Percentiles rank a stretch among this genome's conserved stretches.
These are phyloP conservation scores for Erythrolamprus reginae DNA, from an alignment of 2,113 vertebrate genomes.

Conservation along the genomic window DNA sequence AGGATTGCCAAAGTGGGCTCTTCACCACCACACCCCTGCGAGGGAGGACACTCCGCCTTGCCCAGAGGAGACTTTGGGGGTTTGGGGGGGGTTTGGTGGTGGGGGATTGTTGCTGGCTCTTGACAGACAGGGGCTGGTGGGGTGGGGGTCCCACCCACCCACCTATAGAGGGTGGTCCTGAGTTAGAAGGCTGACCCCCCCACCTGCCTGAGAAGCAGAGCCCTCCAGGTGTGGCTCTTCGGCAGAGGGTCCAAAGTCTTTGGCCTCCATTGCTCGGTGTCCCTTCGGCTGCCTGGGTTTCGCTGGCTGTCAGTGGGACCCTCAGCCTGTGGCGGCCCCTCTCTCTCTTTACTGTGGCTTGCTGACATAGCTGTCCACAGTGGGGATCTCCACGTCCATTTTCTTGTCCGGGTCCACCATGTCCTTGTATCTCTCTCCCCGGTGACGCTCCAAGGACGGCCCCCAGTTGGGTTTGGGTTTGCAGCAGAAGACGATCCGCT, in stretches of 20 bases:
- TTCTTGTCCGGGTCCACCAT: constrained; percentile 39
- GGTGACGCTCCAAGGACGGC: constrained; percentile 81
- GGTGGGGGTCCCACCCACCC: no score
- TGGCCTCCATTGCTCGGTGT: constrained; percentile 51
- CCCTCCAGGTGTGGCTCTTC: background rate
- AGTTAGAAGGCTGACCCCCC: background rate
- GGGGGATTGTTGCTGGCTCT: background rate
- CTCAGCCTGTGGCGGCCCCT: background rate
- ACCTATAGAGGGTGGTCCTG: background rate
- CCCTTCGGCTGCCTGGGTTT: background rate
- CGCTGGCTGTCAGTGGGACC: background rate
- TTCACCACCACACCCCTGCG: background rate
- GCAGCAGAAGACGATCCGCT: constrained; percentile 78
- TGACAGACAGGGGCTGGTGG: background rate
- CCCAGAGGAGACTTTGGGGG: no score
- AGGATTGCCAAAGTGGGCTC: background rate
- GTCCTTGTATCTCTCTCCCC: constrained; percentile 77
- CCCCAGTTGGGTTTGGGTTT: constrained; percentile 82
- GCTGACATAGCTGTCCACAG: constrained; percentile 36
- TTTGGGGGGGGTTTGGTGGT: no score
- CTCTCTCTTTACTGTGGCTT: constrained; percentile 43
- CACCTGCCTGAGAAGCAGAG: background rate
- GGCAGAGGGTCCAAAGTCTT: background rate
- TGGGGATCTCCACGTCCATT: constrained; percentile 65
- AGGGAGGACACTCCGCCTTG: background rate